Evolutionary conservation across 2,888 invertebrate genomes (phyloP).

Genomic region (Ormyrus pomaceus): DNA sequence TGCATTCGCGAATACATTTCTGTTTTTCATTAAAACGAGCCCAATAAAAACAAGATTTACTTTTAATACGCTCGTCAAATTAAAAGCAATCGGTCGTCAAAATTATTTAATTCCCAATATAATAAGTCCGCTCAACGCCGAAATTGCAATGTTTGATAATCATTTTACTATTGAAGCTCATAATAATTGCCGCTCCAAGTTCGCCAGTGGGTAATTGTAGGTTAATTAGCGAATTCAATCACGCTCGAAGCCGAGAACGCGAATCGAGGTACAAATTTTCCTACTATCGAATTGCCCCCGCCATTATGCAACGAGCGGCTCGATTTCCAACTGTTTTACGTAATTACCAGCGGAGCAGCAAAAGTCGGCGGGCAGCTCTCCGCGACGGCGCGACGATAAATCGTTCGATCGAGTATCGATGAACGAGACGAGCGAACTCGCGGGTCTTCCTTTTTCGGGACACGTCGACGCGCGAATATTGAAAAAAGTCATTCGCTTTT

Average conservation of each 20-base stretch:
- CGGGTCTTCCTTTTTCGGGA: no score
- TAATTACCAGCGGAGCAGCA: slow-evolving; percentile 24
- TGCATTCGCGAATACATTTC: no score
- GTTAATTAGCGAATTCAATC: slow-evolving; percentile 48
- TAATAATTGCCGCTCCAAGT: slow-evolving; percentile 24
- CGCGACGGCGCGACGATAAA: neutral
- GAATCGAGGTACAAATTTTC: slow-evolving; percentile 22
- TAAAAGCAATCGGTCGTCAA: no score
- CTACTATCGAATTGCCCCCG: slow-evolving; percentile 27
- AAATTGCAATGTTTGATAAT: no score
- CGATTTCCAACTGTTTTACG: slow-evolving; percentile 44
- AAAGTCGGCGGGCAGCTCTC: neutral
- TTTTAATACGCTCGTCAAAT: no score
- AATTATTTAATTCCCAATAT: no score
- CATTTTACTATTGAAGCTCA: no score
- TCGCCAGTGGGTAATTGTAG: slow-evolving; percentile 12
- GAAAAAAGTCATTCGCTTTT: neutral
- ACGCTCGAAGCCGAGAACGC: neutral
- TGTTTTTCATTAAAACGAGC: no score
- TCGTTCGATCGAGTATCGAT: slow-evolving; percentile 28
- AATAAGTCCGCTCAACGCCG: no score
- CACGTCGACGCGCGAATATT: neutral
- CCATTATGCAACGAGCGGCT: slow-evolving; percentile 26
- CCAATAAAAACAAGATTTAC: no score
- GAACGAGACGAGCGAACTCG: neutral